These are phyloP conservation scores for Pantherophis guttatus DNA, from an alignment of 2,113 vertebrate species.

Conservation along the genomic window DNA sequence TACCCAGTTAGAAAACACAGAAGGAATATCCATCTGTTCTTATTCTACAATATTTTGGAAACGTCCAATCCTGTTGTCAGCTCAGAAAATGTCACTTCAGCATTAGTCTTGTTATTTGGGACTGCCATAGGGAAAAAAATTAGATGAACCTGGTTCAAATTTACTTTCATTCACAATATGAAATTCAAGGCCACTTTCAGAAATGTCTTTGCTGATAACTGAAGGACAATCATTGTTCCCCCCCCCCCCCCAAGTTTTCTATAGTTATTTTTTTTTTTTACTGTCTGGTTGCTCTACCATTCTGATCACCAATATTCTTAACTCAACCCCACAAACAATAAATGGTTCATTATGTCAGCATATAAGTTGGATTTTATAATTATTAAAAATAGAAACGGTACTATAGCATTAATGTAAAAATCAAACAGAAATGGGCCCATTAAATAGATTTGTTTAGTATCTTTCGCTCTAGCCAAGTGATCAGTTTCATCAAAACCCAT, in stretches of 20 bases:
- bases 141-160: not conserved
- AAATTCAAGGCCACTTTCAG: not conserved
- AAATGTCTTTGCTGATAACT: not conserved
- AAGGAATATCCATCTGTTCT: not conserved
- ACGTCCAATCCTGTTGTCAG: not conserved
- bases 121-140: not conserved
- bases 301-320: not conserved
- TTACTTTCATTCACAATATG: not conserved
- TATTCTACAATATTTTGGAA: not conserved
- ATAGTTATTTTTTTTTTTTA: not conserved
- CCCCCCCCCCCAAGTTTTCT: not conserved
- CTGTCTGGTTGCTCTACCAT: not conserved
- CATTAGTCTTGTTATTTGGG: not conserved
- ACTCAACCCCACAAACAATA: not conserved
- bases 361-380: not conserved
- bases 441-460: not conserved
- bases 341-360: not conserved
- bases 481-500: not conserved
- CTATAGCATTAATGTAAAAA: not conserved
- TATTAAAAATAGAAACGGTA: not conserved
- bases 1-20: not conserved
- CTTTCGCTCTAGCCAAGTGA: not conserved
- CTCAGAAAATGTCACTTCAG: not conserved
- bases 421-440: not conserved
- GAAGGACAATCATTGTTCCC: not conserved